These are phyloP conservation scores for Epizoanthus rinbou DNA, from an alignment of 92 coral and sea anemone genomes.

Conservation along the genomic window DNA sequence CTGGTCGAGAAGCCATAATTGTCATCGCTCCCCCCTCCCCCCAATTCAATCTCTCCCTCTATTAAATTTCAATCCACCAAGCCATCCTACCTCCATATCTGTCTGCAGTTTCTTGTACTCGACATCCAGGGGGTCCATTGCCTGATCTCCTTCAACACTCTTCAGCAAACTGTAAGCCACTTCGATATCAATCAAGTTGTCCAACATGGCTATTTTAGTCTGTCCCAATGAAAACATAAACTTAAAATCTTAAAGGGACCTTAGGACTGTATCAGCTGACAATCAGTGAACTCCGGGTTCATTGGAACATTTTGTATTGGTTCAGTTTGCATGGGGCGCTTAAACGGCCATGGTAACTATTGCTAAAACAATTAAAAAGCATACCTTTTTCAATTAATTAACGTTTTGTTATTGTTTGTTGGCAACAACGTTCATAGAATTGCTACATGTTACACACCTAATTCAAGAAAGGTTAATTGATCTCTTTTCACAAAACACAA, in stretches of 20 bases:
- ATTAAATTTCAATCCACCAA: background rate
- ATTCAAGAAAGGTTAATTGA: too few species aligned
- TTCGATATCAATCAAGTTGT: slow-evolving; percentile 92
- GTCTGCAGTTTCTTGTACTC: slow-evolving; percentile 93
- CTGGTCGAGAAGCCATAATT: background rate
- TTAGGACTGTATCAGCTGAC: too few species aligned
- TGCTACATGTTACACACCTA: background rate
- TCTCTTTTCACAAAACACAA: too few species aligned
- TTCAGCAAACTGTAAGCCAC: slow-evolving; percentile 97
- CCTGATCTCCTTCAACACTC: slow-evolving; percentile 77
- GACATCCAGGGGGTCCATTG: slow-evolving; percentile 87
- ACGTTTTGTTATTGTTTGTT: too few species aligned
- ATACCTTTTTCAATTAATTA: too few species aligned
- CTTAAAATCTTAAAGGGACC: background rate
- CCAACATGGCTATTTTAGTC: slow-evolving; percentile 97
- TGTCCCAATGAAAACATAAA: slow-evolving; percentile 21
- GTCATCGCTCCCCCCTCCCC: background rate
- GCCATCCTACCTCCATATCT: slow-evolving; percentile 71
- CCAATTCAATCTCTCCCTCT: background rate
- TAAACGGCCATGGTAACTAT: too few species aligned
- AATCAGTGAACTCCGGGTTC: too few species aligned
- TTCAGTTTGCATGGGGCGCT: too few species aligned
- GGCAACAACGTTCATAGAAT: too few species aligned
- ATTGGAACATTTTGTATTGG: too few species aligned
- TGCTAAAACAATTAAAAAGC: too few species aligned